Evolutionary conservation across 2,888 invertebrate genomes (phyloP), one percentile per base, ranked within the genome.

Genomic region (Plebejus melissa): DNA sequence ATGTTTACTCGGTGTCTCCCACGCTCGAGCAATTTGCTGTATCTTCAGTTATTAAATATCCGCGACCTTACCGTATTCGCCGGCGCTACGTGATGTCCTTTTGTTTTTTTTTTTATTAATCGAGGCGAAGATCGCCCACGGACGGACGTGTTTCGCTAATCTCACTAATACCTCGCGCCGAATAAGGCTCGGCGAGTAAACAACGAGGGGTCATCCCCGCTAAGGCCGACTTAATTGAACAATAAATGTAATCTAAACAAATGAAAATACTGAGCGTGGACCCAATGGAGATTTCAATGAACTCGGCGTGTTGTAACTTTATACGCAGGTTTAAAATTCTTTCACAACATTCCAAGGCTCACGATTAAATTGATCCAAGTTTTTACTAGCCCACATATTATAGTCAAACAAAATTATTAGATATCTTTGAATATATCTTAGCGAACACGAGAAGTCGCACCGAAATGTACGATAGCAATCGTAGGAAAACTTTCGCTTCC

Each of bases 401-500:
- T 22, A 22, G 16, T 9, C 22, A 22, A 58, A n/a, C 9, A 11
- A 11, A 60, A 11, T 60, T 22, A 2, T 11, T 1, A 3, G 28
- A 28, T 60, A 60, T 60, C 60, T 22, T 7, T 9, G 28, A 60
- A 11, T 16, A 3, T 65, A 32, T 65, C 32, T 32, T 65, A 36
- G 65, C 9, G 0, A 80, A 83, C 80, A 83, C 85, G 86, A 87
- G 88, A 89, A 90, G 86, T 87, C 79, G 80, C 80, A 80, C 83
- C 81, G 78, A 78, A 80, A 82, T 83, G 82, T 81, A 78, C 81
- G 90, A 90, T 91, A 88, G 82, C 80, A 77, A 90, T 91, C 90
- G 84, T 80, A 88, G 90, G 90, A 89, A 90, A 77, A 88, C 90
- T 92, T 89, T 91, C 91, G 87, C 87, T 87, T 84, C 88, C 81